Percentiles rank a stretch among this genome's conserved stretches.
Evolutionary conservation across 2,888 invertebrate species (phyloP).

Genomic region (Lycophotia porphyrea): DNA sequence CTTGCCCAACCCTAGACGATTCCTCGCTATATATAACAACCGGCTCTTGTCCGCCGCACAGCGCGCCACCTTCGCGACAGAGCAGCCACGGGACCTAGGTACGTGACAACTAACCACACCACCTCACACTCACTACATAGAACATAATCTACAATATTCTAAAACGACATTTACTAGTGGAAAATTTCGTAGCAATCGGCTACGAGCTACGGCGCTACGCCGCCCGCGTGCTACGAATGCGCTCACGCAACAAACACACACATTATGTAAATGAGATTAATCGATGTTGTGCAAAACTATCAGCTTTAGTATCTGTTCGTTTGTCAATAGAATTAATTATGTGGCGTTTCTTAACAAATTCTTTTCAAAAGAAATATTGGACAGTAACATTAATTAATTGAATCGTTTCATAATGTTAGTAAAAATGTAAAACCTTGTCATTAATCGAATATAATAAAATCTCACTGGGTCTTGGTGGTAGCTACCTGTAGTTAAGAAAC

Average conservation of each 20-base stretch:
- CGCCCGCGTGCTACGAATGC: slow-evolving; percentile 19
- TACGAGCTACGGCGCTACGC: slow-evolving; percentile 18
- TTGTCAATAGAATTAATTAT: slow-evolving; percentile 47
- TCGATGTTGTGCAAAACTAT: slow-evolving; percentile 28
- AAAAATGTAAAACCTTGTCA: slow-evolving; percentile 24
- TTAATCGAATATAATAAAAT: slow-evolving; percentile 7
- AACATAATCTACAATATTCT: neutral
- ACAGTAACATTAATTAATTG: slow-evolving; percentile 28
- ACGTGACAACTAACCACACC: slow-evolving; percentile 24
- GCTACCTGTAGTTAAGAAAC: neutral
- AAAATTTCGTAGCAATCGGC: slow-evolving; percentile 26
- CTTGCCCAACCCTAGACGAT: slow-evolving; percentile 38
- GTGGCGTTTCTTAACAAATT: slow-evolving; percentile 35
- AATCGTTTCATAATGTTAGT: slow-evolving; percentile 25
- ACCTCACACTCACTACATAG: slow-evolving; percentile 1
- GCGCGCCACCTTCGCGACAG: slow-evolving; percentile 4
- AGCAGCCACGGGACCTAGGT: slow-evolving; percentile 29
- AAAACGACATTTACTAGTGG: slow-evolving; percentile 12
- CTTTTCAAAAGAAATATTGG: slow-evolving; percentile 11
- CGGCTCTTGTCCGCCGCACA: slow-evolving; percentile 9
- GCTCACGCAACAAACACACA: slow-evolving; percentile 22
- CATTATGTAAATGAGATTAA: slow-evolving; percentile 44
- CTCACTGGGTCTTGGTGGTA: neutral
- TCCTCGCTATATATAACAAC: slow-evolving; percentile 28
- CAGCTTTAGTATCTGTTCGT: slow-evolving; percentile 31